A percentile compares a stretch with the other conserved stretches of the same genome.
These are phyloP conservation scores for Ceramica pisi DNA, from an alignment of 2,888 invertebrate genomes.

Conservation along the genomic window DNA sequence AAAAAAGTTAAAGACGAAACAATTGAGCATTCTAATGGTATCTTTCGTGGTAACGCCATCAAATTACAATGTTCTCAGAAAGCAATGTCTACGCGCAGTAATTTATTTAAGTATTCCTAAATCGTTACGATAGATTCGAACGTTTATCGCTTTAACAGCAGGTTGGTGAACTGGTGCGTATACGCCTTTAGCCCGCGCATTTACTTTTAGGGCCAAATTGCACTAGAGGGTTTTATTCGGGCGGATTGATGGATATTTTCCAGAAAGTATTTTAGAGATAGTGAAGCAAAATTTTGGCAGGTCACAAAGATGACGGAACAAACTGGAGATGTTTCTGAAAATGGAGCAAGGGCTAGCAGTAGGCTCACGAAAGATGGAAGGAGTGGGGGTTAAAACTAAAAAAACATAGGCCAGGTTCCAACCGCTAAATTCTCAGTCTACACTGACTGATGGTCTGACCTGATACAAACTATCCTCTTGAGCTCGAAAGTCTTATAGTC, in stretches of 20 bases:
- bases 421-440: too few species aligned
- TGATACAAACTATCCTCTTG: not conserved
- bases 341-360: not conserved
- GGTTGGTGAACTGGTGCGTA: slow-evolving; percentile 16
- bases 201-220: slow-evolving; percentile 7
- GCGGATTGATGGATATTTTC: not conserved
- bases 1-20: slow-evolving; percentile 23
- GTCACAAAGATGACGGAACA: not conserved
- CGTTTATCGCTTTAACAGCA: slow-evolving; percentile 27
- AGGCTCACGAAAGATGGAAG: not conserved
- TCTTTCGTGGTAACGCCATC: slow-evolving; percentile 39
- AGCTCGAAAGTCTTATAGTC: not conserved
- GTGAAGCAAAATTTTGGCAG: not conserved
- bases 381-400: too few species aligned
- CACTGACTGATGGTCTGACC: not conserved
- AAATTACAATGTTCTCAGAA: slow-evolving; percentile 52
- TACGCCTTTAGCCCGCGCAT: slow-evolving; percentile 17
- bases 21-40: slow-evolving; percentile 46
- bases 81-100: slow-evolving; percentile 39
- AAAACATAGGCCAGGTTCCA: too few species aligned
- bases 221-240: not conserved
- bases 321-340: not conserved
- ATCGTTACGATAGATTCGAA: slow-evolving; percentile 53
- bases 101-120: slow-evolving; percentile 50
- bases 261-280: not conserved